Evolutionary conservation across 1,140 invertebrate species (phyloP).

Genomic region (Leptinotarsa defecta): DNA sequence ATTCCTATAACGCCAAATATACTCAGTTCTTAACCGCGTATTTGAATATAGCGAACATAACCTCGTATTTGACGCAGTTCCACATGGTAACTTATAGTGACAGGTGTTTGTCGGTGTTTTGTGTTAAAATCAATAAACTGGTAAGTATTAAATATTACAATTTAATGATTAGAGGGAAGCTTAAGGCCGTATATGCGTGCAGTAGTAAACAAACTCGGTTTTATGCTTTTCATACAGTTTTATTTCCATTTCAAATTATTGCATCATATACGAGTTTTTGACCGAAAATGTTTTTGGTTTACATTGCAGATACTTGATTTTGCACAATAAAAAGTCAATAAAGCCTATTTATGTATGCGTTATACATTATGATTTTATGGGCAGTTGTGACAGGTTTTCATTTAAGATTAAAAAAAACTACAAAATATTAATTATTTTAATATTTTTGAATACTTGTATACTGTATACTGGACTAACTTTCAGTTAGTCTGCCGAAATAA

Average conservation of each 20-base stretch:
- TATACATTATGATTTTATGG: slow-evolving; percentile 1
- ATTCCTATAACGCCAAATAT: neutral
- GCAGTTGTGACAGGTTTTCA: neutral
- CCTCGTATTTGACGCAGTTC: neutral
- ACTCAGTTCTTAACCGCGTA: neutral
- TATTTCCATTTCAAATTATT: neutral
- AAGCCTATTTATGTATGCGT: neutral
- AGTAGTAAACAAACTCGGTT: neutral
- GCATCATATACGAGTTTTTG: slow-evolving; percentile 6
- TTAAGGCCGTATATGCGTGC: neutral
- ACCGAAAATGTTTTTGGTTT: neutral
- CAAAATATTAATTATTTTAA: neutral
- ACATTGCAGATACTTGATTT: neutral
- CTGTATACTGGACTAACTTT: neutral
- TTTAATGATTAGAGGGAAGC: neutral
- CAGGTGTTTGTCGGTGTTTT: neutral
- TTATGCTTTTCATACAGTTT: neutral
- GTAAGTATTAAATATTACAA: neutral
- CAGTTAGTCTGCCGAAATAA: neutral
- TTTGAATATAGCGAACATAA: slow-evolving; percentile 1
- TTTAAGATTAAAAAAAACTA: slow-evolving; percentile 1
- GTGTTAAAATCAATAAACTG: neutral
- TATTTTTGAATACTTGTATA: neutral
- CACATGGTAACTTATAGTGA: neutral
- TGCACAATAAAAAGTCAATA: neutral